Conservation (phyloP, 2,113 vertebrate species). For the Hippocampus abdominalis region DNA sequence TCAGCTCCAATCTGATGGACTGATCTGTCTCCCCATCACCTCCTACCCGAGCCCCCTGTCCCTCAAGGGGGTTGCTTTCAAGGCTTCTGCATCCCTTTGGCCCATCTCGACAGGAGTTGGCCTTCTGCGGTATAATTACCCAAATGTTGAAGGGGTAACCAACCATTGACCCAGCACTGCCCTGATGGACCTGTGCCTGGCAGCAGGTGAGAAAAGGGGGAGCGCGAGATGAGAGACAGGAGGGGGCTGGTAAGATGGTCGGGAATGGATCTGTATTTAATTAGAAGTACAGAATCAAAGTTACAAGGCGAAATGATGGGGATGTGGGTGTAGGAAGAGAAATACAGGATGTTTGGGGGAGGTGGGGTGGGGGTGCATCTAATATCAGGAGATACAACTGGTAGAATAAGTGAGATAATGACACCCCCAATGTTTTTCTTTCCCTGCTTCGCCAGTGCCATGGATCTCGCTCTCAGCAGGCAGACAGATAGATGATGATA, state of each 20-base stretch:
- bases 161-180: constrained; percentile 51
- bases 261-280: constrained; percentile 5
- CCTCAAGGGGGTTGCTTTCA: constrained; percentile 30
- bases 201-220: constrained; percentile 20
- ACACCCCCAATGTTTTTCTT: constrained; percentile 20
- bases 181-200: constrained; percentile 42
- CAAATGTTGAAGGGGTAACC: constrained; percentile 50
- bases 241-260: background rate
- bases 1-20: constrained; percentile 57
- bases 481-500: constrained; percentile 52
- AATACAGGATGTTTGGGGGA: background rate
- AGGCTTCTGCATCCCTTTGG: constrained; percentile 61
- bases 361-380: background rate
- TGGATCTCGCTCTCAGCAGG: constrained; percentile 39
- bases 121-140: constrained; percentile 63
- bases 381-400: constrained; percentile 16
- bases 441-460: constrained; percentile 11
- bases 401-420: constrained; percentile 24
- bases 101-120: constrained; percentile 22
- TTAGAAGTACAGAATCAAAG: constrained; percentile 15
- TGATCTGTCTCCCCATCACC: constrained; percentile 61
- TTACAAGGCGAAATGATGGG: constrained; percentile 5
- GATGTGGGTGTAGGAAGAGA: constrained; percentile 6
- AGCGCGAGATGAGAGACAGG: constrained; percentile 6
- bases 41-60: background rate